phyloP scores from a whole-genome alignment of 2,113 vertebrate genomes.

The Muntiacus muntjak region DNA sequence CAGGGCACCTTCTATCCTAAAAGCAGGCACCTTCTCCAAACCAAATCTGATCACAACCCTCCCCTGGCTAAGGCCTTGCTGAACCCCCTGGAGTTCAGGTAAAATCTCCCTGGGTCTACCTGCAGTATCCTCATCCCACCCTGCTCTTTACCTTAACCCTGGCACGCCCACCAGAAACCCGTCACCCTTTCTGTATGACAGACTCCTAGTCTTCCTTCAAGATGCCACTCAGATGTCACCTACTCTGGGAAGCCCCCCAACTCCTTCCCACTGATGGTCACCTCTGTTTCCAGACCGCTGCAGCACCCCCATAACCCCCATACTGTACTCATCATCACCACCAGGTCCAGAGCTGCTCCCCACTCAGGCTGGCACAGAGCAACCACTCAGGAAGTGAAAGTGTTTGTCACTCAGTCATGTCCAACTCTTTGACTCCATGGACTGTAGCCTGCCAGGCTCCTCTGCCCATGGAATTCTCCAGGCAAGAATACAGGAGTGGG shows the following conservation, averaged over 20 bases:
- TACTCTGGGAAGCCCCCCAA: neutral
- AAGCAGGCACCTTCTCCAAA: neutral
- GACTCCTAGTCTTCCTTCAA: neutral
- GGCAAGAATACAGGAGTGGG: neutral
- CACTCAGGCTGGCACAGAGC: neutral
- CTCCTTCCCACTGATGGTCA: neutral
- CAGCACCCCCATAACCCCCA: neutral
- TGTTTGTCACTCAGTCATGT: neutral
- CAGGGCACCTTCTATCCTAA: neutral
- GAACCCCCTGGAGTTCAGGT: neutral
- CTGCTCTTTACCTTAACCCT: neutral
- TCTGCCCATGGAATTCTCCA: neutral
- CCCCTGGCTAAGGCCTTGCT: neutral
- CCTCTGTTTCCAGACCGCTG: neutral
- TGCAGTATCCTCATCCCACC: neutral
- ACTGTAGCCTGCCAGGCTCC: neutral
- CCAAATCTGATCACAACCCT: neutral
- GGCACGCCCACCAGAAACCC: neutral
- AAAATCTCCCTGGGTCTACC: neutral
- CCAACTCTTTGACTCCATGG: neutral
- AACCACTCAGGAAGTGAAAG: neutral
- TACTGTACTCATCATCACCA: neutral
- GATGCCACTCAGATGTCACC: neutral
- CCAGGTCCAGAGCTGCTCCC: neutral
- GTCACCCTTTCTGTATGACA: neutral